These are phyloP conservation scores for Enteromius fasciolatus DNA, from an alignment of 2,797 vertebrate species.

Conservation along the genomic window DNA sequence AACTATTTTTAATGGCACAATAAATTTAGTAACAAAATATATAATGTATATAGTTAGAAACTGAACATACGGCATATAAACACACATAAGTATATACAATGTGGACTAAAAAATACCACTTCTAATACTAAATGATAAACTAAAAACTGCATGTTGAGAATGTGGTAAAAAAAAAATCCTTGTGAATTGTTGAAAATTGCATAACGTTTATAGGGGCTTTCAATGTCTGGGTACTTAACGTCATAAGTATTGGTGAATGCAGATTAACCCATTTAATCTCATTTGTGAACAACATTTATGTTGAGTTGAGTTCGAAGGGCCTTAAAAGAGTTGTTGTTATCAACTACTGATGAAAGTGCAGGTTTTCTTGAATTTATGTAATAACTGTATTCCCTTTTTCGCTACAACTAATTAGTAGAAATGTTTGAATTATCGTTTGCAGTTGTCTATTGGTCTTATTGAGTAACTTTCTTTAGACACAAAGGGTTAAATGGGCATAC, in stretches of 20 bases:
- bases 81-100: neutral
- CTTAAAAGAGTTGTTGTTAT: neutral
- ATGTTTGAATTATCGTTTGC: neutral
- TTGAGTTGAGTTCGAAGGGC: neutral
- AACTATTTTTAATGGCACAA: constrained; percentile 1
- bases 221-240: constrained; percentile 33
- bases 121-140: neutral
- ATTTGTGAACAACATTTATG: neutral
- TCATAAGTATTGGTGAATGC: constrained; percentile 9
- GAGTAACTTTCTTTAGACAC: neutral
- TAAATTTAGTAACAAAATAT: neutral
- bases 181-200: constrained; percentile 11
- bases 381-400: neutral
- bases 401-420: neutral
- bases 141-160: neutral
- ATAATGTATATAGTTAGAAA: neutral
- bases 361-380: neutral
- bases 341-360: neutral
- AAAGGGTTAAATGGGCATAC: constrained; percentile 7
- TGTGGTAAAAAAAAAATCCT: neutral
- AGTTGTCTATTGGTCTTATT: neutral
- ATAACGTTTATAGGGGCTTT: constrained; percentile 30
- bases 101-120: neutral
- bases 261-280: constrained; percentile 30
- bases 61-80: neutral